phyloP scores from a whole-genome alignment of 2,113 vertebrate species.

The Platichthys flesus region DNA sequence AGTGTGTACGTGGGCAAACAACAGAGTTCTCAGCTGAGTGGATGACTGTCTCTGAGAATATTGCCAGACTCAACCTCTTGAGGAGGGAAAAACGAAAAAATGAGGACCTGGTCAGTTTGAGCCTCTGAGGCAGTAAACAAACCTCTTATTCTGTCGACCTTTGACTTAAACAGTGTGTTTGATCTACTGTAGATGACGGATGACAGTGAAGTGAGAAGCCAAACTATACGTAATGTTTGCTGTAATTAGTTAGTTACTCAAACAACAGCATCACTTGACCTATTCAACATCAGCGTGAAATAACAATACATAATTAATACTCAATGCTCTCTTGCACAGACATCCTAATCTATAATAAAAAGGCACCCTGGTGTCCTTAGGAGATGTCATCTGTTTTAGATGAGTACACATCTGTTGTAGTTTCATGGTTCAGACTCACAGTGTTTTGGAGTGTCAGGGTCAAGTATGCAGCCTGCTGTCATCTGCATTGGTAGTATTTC shows the following conservation, averaged over 20 bases:
- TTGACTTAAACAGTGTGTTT: constrained; percentile 7
- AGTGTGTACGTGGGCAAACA: not conserved
- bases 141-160: constrained; percentile 2
- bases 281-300: constrained; percentile 31
- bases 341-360: constrained; percentile 4
- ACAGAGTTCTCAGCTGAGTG: constrained; percentile 1
- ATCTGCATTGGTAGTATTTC: constrained; percentile 32
- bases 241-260: constrained; percentile 1
- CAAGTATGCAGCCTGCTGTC: constrained; percentile 43
- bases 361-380: constrained; percentile 3
- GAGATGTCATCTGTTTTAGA: constrained; percentile 15
- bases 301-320: constrained; percentile 17
- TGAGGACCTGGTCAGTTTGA: not conserved
- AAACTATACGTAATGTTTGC: constrained; percentile 19
- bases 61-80: not conserved
- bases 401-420: constrained; percentile 42
- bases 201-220: constrained; percentile 20
- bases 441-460: constrained; percentile 49
- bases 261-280: constrained; percentile 27
- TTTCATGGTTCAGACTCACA: constrained; percentile 36
- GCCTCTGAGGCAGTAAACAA: constrained; percentile 4
- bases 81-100: not conserved
- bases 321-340: constrained; percentile 2
- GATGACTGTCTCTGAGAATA: constrained; percentile 1
- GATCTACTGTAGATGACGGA: constrained; percentile 5